These are phyloP conservation scores for Dendroctonus valens DNA, from an alignment of 1,140 invertebrate genomes.

Conservation along the genomic window DNA sequence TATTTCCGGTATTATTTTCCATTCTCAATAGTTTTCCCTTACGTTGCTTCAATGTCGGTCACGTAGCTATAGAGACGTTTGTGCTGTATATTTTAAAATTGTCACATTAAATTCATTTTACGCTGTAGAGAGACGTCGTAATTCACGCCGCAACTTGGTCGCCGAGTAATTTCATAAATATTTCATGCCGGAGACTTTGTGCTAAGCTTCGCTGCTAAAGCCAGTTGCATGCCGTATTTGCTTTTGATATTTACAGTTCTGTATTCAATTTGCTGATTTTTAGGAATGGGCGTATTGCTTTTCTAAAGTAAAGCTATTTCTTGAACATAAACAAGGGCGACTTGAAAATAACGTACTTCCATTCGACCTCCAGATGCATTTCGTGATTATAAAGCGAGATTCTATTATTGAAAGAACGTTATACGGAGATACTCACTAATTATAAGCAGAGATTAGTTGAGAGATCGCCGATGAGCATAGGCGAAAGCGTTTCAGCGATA, in stretches of 20 bases:
- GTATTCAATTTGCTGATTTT: conserved; percentile 11
- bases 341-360: no score
- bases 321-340: no score
- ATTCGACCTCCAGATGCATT: no score
- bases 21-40: conserved; percentile 11
- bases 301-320: no score
- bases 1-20: neutral
- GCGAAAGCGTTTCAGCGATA: no score
- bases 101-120: conserved; percentile 33
- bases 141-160: conserved; percentile 30
- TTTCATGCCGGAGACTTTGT: conserved; percentile 26
- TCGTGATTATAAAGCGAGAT: no score
- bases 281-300: neutral
- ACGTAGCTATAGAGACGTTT: conserved; percentile 26
- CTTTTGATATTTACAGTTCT: conserved; percentile 22
- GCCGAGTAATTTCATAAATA: conserved; percentile 34
- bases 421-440: no score
- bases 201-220: conserved; percentile 18
- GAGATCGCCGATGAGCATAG: no score
- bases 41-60: conserved; percentile 11
- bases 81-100: conserved; percentile 30
- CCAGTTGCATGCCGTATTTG: conserved; percentile 21
- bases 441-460: no score
- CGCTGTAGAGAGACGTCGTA: conserved; percentile 18
- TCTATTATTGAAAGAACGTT: no score